These are phyloP conservation scores for Arctopsyche grandis DNA, from an alignment of 1,140 invertebrate genomes.

Conservation along the genomic window DNA sequence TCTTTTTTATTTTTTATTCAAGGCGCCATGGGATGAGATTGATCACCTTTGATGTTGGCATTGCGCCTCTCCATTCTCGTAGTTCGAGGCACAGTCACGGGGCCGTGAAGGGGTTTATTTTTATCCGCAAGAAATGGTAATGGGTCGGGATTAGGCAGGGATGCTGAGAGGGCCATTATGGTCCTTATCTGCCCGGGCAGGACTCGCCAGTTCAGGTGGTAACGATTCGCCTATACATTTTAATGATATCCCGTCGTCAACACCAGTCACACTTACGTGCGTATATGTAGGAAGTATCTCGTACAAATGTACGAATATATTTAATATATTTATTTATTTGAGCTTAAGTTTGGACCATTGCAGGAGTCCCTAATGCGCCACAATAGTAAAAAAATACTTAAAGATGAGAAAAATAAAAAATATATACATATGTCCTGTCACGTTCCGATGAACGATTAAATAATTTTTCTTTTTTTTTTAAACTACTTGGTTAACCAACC, in stretches of 20 bases:
- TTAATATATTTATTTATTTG: too few relatives aligned
- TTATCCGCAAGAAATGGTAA: conserved; percentile 30
- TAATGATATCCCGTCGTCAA: conserved; percentile 18
- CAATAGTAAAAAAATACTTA: too few relatives aligned
- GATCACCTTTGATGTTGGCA: conserved; percentile 3
- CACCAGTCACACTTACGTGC: not conserved
- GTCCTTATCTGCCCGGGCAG: conserved; percentile 27
- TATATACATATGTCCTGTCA: too few relatives aligned
- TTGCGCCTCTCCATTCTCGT: not conserved
- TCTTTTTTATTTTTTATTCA: not conserved
- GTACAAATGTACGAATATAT: too few relatives aligned
- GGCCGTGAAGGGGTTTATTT: not conserved
- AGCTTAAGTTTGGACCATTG: too few relatives aligned
- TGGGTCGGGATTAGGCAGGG: conserved; percentile 25
- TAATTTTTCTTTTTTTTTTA: too few relatives aligned
- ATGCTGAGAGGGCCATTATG: conserved; percentile 15
- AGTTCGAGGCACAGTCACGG: not conserved
- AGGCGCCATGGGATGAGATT: conserved; percentile 13
- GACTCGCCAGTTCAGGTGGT: conserved; percentile 24
- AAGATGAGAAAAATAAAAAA: too few relatives aligned
- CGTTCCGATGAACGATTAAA: too few relatives aligned
- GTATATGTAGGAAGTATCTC: too few relatives aligned
- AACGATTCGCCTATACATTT: conserved; percentile 22
- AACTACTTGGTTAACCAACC: too few relatives aligned
- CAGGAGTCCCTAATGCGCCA: too few relatives aligned